Base-by-base conservation (phyloP, 2,113 vertebrate genomes). In the Equus quagga region DNA sequence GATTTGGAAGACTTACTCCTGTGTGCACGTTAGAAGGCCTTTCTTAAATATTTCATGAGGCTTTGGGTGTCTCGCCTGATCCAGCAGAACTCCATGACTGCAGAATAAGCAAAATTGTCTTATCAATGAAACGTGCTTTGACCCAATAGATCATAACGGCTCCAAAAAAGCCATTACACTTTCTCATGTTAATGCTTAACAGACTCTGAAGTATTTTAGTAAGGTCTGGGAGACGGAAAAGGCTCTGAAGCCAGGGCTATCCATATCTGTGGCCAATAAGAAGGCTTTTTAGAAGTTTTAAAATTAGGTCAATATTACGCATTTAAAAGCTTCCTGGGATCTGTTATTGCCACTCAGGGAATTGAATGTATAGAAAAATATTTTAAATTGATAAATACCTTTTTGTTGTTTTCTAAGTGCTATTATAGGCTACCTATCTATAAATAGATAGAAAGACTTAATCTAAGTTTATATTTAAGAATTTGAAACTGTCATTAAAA, bases 41-140 rank as follows among this genome's bases (percentile, higher is more conserved):
- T 69, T 46, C 13, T 49, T 89, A 87, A 94, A 51, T 95, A 95
- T 97, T 98, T 94, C 72, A 87, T 76, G 7, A 96, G 91, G 85
- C 31, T 94, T 91, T 93, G 81, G 69, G 11, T 28, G 23, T 54
- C 80, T 96, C 19, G 36, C 78, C 81, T 82, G 94, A 58, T 72
- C 5, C 17, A 13, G 15, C 67, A 14, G 70, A 15, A 28, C 51
- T 58, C 70, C 62, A 56, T 84, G 92, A 23, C 60, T 91, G 85
- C 69, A 56, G 60, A 87, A 96, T 69, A 80, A 97, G 84, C 31
- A 36, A 26, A 65, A 89, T 8, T 13, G 65, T 54, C 69, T 94
- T 51, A 62, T 79, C 21, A 23, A 4, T 23, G 81, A 64, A 94
- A 51, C 82, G 23, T 19, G 9, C 91, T 46, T 76, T 97, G 95